Evolutionary conservation across 2,888 invertebrate genomes (phyloP).

Genomic region (Tenthredo amoena): DNA sequence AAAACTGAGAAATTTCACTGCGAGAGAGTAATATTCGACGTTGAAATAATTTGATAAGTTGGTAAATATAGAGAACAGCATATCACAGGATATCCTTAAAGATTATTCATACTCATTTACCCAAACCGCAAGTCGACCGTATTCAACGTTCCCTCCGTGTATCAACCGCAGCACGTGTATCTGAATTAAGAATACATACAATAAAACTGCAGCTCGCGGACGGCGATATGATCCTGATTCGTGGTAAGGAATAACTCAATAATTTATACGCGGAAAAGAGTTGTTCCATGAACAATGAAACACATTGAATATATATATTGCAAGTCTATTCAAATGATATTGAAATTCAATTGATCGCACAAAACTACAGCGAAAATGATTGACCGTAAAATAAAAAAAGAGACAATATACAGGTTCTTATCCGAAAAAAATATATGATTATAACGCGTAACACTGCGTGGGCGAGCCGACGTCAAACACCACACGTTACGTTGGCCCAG

Average conservation of each 20-base stretch:
- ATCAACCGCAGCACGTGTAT: too few species aligned
- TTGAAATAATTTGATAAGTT: background rate
- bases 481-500: conserved; percentile 56
- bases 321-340: too few species aligned
- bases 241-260: background rate
- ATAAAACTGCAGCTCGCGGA: background rate
- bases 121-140: background rate
- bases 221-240: background rate
- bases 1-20: background rate
- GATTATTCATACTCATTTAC: too few species aligned
- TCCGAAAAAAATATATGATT: background rate
- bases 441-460: conserved; percentile 36
- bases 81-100: conserved; percentile 24
- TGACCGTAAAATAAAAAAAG: background rate
- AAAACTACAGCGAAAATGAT: background rate
- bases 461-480: conserved; percentile 8
- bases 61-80: background rate
- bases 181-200: background rate
- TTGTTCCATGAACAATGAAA: background rate
- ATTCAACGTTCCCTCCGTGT: background rate
- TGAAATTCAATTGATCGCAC: background rate
- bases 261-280: background rate
- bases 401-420: background rate
- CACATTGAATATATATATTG: too few species aligned
- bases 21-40: too few species aligned